These are phyloP conservation scores for Casuarius casuarius DNA, from an alignment of 2,113 vertebrate species.

Conservation along the genomic window DNA sequence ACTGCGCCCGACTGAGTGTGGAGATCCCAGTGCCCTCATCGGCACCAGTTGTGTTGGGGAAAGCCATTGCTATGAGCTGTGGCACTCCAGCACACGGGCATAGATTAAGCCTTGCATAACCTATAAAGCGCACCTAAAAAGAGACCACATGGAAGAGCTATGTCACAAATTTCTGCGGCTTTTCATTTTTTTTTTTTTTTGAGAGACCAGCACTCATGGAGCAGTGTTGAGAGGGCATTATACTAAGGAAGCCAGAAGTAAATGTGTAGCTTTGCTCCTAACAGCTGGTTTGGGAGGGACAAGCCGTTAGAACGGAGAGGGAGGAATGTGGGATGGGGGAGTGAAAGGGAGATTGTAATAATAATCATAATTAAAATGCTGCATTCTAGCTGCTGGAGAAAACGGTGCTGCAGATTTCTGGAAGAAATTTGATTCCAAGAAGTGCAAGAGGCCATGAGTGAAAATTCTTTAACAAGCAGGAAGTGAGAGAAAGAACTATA, in stretches of 20 bases:
- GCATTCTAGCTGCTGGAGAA: slow-evolving; percentile 51
- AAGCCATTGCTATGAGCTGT: neutral
- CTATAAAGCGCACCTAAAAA: neutral
- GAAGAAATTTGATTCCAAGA: slow-evolving; percentile 65
- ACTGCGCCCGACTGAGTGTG: rapidly evolving
- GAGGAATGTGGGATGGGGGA: slow-evolving; percentile 29
- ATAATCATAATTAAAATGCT: slow-evolving; percentile 67
- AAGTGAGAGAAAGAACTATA: slow-evolving; percentile 59
- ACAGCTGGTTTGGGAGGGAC: slow-evolving; percentile 46
- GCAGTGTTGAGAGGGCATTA: neutral
- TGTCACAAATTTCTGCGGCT: neutral
- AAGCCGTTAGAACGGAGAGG: neutral
- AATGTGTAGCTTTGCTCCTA: slow-evolving; percentile 32
- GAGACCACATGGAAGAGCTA: neutral
- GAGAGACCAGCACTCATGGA: neutral
- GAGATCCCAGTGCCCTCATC: rapidly evolving
- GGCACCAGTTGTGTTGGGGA: neutral
- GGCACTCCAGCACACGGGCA: rapidly evolving
- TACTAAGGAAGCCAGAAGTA: slow-evolving; percentile 17
- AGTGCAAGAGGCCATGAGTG: slow-evolving; percentile 65
- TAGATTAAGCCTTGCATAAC: neutral
- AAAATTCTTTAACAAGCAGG: slow-evolving; percentile 74
- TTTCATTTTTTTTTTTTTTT: neutral
- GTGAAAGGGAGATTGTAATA: slow-evolving; percentile 59
- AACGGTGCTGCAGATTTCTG: slow-evolving; percentile 40